These are phyloP conservation scores for Philaethria dido DNA, from an alignment of 2,888 invertebrate species.

Conservation along the genomic window DNA sequence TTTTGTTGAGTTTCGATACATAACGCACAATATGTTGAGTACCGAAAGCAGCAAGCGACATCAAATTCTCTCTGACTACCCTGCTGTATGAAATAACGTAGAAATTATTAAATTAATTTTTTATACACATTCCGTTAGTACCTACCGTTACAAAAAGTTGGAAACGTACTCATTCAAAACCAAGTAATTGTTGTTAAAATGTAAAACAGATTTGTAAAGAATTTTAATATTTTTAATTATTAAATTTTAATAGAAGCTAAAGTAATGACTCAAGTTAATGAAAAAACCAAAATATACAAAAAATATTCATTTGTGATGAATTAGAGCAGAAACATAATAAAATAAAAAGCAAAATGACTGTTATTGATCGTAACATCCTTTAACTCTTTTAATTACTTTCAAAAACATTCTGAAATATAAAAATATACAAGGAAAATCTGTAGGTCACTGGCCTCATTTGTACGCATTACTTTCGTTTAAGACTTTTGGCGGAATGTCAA, in stretches of 20 bases:
- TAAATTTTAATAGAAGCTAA: not conserved
- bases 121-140: no score
- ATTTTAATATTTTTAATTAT: not conserved
- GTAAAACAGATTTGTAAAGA: not conserved
- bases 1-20: no score
- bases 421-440: constrained; percentile 18
- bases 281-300: not conserved
- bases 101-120: no score
- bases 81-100: no score
- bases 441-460: constrained; percentile 57
- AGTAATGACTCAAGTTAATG: not conserved
- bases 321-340: constrained; percentile 13
- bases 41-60: no score
- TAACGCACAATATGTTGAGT: no score
- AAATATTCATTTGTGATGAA: not conserved
- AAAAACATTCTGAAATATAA: constrained; percentile 2
- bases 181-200: no score
- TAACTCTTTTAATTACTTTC: constrained; percentile 15
- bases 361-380: constrained; percentile 6
- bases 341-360: constrained; percentile 6
- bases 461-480: constrained; percentile 50
- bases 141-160: no score
- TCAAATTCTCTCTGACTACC: no score
- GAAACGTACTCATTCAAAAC: not conserved
- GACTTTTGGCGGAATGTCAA: constrained; percentile 65